Conservation (phyloP, 2,797 vertebrate species). For the Lycodopsis pacificus region DNA sequence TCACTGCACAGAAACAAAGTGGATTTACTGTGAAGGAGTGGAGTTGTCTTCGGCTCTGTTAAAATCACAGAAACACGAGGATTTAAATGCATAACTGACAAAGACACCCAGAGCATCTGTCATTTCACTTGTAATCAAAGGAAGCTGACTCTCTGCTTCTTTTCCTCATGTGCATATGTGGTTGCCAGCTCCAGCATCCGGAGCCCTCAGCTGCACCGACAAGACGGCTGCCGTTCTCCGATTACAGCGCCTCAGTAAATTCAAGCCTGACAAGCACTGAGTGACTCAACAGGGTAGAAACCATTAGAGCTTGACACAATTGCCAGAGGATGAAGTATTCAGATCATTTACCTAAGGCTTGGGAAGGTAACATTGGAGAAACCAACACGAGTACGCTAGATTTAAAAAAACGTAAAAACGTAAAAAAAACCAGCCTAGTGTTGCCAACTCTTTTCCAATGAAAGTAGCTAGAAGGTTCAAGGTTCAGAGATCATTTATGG, state of each 20-base stretch:
- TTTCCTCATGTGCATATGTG: conserved; percentile 29
- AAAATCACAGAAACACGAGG: conserved; percentile 9
- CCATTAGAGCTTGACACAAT: conserved; percentile 27
- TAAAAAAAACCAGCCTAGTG: neutral
- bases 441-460: neutral
- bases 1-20: neutral
- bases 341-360: neutral
- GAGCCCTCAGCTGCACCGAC: conserved; percentile 45
- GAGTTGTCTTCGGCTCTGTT: conserved; percentile 12
- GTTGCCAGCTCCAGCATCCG: conserved; percentile 37
- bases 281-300: conserved; percentile 51
- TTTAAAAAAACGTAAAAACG: neutral
- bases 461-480: neutral
- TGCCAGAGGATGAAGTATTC: conserved; percentile 16
- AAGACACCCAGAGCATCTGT: conserved; percentile 33
- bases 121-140: conserved; percentile 56
- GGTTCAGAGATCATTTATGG: neutral
- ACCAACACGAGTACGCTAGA: neutral
- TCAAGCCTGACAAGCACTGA: conserved; percentile 38
- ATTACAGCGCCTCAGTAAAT: conserved; percentile 54
- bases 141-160: conserved; percentile 32
- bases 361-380: neutral
- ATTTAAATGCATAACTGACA: conserved; percentile 31
- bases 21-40: conserved; percentile 4
- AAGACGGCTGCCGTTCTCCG: conserved; percentile 48